A percentile compares a stretch with the other conserved stretches of the same genome.
These are phyloP conservation scores for Syngnathus rostellatus DNA, from an alignment of 2,797 vertebrate genomes.

Conservation along the genomic window DNA sequence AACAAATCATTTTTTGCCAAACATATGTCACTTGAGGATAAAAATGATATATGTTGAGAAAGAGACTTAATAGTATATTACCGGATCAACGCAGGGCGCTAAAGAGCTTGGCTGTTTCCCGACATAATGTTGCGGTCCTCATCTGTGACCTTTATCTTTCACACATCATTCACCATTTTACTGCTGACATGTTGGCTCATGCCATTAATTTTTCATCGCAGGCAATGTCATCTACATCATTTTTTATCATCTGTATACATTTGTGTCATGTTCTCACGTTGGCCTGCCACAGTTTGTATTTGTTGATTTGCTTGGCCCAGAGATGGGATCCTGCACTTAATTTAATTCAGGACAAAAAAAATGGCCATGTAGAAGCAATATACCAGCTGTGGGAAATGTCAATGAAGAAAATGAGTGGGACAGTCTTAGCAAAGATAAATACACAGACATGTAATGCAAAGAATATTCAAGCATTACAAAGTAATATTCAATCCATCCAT, in stretches of 20 bases:
- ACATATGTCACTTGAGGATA: conserved; percentile 8
- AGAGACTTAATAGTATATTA: conserved; percentile 44
- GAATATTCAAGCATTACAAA: neutral
- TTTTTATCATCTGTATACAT: conserved; percentile 65
- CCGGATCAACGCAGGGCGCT: conserved; percentile 43
- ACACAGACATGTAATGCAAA: neutral
- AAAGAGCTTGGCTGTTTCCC: conserved; percentile 61
- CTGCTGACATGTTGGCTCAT: conserved; percentile 66
- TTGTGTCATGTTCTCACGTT: conserved; percentile 57
- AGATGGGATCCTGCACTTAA: conserved; percentile 54
- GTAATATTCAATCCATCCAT: neutral
- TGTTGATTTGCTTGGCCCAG: conserved; percentile 40
- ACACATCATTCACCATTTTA: conserved; percentile 61
- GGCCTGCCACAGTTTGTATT: conserved; percentile 54
- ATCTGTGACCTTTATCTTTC: conserved; percentile 62
- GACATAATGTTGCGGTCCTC: conserved; percentile 54
- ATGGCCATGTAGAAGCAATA: conserved; percentile 43
- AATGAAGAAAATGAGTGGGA: conserved; percentile 25
- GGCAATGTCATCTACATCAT: conserved; percentile 60
- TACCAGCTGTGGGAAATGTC: conserved; percentile 26
- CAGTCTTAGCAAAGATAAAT: conserved; percentile 22
- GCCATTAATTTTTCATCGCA: conserved; percentile 66
- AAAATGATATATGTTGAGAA: conserved; percentile 17
- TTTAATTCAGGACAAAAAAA: conserved; percentile 14
- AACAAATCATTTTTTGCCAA: conserved; percentile 7